A percentile compares a stretch with the other conserved stretches of the same genome.
phyloP scores from a whole-genome alignment of 2,888 invertebrate genomes.

The Megastigmus dorsalis region DNA sequence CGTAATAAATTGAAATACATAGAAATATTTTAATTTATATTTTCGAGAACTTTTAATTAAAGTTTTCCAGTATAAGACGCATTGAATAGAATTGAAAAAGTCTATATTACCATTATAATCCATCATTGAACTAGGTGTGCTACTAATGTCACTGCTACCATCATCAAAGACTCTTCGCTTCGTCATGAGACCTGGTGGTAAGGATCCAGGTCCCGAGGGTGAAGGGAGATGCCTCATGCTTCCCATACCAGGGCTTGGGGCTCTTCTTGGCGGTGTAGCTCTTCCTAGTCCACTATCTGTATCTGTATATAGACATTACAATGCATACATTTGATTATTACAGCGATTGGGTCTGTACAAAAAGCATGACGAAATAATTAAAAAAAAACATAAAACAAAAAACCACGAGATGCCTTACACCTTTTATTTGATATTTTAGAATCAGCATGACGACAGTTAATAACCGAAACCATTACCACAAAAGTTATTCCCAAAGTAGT shows the following conservation, averaged over 20 bases:
- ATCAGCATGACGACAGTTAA: constrained; percentile 54
- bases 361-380: constrained; percentile 21
- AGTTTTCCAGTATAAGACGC: too few species aligned
- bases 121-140: constrained; percentile 90
- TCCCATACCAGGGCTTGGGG: constrained; percentile 88
- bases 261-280: constrained; percentile 90
- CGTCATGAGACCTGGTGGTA: constrained; percentile 86
- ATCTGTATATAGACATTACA: constrained; percentile 77
- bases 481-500: constrained; percentile 34
- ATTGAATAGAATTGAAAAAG: too few species aligned
- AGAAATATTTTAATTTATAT: too few species aligned
- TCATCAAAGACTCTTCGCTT: constrained; percentile 83
- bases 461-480: constrained; percentile 33
- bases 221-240: constrained; percentile 85
- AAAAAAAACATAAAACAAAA: constrained; percentile 40
- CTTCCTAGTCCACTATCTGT: constrained; percentile 91
- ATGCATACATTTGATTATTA: not conserved
- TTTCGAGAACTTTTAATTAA: too few species aligned
- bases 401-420: constrained; percentile 34
- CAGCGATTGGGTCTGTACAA: constrained; percentile 33
- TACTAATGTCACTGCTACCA: constrained; percentile 89
- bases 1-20: too few species aligned
- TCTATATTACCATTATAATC: constrained; percentile 84
- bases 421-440: constrained; percentile 22
- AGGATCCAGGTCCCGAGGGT: constrained; percentile 89